These are phyloP conservation scores for Sula dactylatra DNA, from an alignment of 2,113 vertebrate genomes.

Conservation along the genomic window DNA sequence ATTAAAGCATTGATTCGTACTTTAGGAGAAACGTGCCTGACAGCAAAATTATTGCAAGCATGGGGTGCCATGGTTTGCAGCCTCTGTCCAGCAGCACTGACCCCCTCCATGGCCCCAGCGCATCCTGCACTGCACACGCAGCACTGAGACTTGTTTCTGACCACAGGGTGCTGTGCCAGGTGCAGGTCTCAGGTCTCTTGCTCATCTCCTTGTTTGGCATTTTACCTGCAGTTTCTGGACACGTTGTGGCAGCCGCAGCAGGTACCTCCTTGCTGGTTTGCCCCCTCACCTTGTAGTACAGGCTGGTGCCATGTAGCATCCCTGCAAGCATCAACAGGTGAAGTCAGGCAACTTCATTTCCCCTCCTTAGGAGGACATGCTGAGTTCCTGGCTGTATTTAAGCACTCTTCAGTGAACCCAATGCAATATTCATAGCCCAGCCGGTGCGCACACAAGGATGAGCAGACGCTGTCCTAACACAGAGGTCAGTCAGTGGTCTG, in stretches of 20 bases:
- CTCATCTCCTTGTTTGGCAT: not conserved
- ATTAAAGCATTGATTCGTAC: not conserved
- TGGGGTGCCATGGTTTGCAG: not conserved
- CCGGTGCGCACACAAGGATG: accelerated
- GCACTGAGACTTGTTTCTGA: not conserved
- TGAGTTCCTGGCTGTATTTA: not conserved
- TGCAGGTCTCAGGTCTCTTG: not conserved
- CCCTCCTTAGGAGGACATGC: not conserved
- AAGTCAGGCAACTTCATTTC: not conserved
- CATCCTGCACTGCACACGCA: accelerated
- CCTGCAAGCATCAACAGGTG: not conserved
- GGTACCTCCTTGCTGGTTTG: not conserved
- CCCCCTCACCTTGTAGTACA: not conserved
- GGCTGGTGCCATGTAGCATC: not conserved
- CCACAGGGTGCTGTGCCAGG: not conserved
- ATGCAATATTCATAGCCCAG: not conserved
- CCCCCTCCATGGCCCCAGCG: accelerated
- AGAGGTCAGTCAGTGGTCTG: not conserved
- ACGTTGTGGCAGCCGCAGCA: not conserved
- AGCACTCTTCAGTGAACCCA: not conserved
- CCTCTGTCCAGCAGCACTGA: not conserved
- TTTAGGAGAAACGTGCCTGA: not conserved
- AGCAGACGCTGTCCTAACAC: not conserved
- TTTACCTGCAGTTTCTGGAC: not conserved
- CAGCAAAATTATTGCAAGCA: not conserved